Evolutionary conservation across 37 sponge, comb jelly and placozoan genomes (phyloP), one percentile per base, ranked within the genome.

Genomic region (Beroe ovata): DNA sequence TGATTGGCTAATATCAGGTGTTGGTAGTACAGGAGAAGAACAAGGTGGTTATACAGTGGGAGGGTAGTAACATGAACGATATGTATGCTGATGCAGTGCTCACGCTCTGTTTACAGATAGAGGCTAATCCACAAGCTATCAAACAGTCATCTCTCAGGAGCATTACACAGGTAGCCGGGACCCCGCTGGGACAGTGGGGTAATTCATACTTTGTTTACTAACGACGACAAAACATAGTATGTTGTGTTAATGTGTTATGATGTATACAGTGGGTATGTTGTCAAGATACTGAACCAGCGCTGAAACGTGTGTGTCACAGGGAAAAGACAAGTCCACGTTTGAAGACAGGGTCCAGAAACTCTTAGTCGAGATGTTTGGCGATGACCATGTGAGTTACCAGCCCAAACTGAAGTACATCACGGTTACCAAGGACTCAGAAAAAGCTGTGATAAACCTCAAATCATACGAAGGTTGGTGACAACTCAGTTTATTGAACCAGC

Each of bases 21-120:
- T 34, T 71, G 14, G 89, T 95, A 4, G 33, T 60, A 0, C 91
- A 93, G 59, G 92, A 93, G 42, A 71, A 91, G 60, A 92, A 91
- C 33, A 88, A 42, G 0, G 38, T 89, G 20, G 39, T 60, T 4
- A 25, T 92, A 21, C 92, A 97, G 94, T 97, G 99, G 99, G 64
- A 72, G 4, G 94, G 93, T 23, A 94, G 92, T 71, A 60, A 91
- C 89, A 90, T 92, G 38, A 92, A 93, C 72, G 99, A 97, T 88
- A 94, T 97, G 95, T 97, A 92, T 90, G 99, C 99, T 30, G 99
- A 97, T 91, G 96, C 99, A 59, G 96, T 97, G 38, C 91, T 95
- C 60, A 92, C 95, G 16, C 90, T 94, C 29, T 89, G 95, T 30
- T 26, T 95, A 60, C 94, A 95, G 66, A 89, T 97, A 21, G 90